Evolutionary conservation across 23 tunicate genomes (phyloP).

Genomic region (Phallusia fumigata): DNA sequence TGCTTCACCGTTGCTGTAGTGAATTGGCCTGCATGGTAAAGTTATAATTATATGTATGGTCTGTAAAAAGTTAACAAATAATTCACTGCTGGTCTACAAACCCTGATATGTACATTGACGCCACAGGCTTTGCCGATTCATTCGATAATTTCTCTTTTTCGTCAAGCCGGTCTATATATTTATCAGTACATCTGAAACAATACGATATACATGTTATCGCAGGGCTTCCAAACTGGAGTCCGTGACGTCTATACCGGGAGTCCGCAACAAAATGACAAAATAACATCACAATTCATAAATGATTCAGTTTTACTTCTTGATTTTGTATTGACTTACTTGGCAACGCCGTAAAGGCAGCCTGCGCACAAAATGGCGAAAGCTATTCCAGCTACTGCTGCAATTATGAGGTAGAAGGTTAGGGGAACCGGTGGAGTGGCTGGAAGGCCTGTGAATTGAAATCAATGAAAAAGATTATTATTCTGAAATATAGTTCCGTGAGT

Average conservation of each 20-base stretch:
- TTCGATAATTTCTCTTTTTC: neutral
- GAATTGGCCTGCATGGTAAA: neutral
- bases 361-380: conserved; percentile 43
- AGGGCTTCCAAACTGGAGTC: no score
- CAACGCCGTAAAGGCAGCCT: conserved; percentile 37
- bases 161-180: neutral
- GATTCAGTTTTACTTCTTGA: neutral
- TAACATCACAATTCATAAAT: no score
- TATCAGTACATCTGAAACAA: conserved; percentile 15
- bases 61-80: neutral
- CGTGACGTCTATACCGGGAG: no score
- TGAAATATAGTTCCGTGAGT: no score
- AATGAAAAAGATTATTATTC: no score
- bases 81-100: neutral
- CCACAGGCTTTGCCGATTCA: neutral
- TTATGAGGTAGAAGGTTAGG: conserved; percentile 50
- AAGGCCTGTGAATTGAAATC: conserved; percentile 26
- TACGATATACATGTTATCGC: neutral
- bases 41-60: neutral
- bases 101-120: neutral
- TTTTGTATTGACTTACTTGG: conserved; percentile 12
- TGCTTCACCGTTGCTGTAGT: conserved; percentile 8
- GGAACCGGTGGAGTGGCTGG: conserved; percentile 65
- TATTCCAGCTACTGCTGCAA: conserved; percentile 59
- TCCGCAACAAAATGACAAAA: no score